Evolutionary conservation across 2,113 vertebrate genomes (phyloP).

Genomic region (Panurus biarmicus): DNA sequence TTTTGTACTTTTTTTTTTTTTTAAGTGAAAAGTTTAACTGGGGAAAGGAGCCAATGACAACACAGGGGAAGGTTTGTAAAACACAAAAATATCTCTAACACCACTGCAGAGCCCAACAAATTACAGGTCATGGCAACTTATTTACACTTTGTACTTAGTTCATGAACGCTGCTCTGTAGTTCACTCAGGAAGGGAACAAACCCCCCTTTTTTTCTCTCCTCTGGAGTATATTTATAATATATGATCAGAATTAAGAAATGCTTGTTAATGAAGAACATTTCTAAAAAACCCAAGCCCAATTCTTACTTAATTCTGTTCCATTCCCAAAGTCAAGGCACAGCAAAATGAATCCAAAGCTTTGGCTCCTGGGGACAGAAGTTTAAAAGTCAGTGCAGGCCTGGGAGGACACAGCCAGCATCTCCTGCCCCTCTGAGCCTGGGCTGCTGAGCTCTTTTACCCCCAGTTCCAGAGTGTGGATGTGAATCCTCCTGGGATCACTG

Average conservation of each 20-base stretch:
- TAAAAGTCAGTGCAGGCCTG: background rate
- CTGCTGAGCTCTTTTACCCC: accelerated
- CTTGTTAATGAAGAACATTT: background rate
- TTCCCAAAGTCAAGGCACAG: background rate
- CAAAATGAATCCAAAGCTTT: background rate
- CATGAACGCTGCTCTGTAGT: background rate
- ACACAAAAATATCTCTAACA: background rate
- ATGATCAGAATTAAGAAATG: background rate
- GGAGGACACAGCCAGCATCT: background rate
- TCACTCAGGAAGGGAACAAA: background rate
- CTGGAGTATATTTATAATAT: background rate
- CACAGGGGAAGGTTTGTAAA: background rate
- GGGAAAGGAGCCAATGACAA: background rate
- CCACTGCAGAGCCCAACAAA: background rate
- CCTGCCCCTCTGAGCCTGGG: background rate
- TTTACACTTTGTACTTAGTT: background rate
- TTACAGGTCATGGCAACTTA: background rate
- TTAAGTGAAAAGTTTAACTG: background rate
- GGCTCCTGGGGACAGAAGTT: background rate
- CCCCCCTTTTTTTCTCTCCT: background rate
- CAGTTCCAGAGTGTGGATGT: background rate
- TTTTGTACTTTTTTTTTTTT: background rate
- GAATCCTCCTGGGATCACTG: background rate
- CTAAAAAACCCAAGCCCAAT: background rate
- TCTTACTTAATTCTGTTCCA: background rate